A percentile compares a stretch with the other conserved stretches of the same genome.
These are phyloP conservation scores for Sylvilagus floridanus DNA, from an alignment of 2,797 vertebrate species.

Conservation along the genomic window DNA sequence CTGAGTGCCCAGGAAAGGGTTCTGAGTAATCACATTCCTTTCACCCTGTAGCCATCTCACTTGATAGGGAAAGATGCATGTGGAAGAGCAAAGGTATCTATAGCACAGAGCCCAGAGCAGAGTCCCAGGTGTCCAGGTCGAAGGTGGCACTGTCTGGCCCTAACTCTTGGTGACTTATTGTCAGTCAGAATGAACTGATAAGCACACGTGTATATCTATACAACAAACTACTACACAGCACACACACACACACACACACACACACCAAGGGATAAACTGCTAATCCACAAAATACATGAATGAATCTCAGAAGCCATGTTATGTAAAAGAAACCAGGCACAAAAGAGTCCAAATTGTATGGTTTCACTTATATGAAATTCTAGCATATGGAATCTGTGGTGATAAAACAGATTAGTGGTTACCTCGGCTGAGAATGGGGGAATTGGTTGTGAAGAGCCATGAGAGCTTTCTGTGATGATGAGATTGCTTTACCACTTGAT, in stretches of 20 bases:
- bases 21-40: neutral
- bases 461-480: constrained; percentile 40
- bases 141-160: neutral
- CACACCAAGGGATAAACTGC: neutral
- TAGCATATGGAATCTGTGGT: constrained; percentile 17
- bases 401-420: neutral
- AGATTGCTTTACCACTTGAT: constrained; percentile 52
- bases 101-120: neutral
- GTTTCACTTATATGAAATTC: constrained; percentile 43
- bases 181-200: neutral
- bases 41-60: neutral
- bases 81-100: neutral
- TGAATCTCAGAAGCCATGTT: neutral
- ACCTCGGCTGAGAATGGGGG: neutral
- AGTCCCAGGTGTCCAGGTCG: neutral
- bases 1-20: neutral
- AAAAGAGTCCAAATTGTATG: neutral
- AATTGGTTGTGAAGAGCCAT: neutral
- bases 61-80: neutral
- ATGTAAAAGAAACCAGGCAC: constrained; percentile 32
- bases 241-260: too few species aligned
- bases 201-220: neutral
- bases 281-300: neutral
- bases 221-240: neutral
- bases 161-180: constrained; percentile 16